Evolutionary conservation across 2,888 invertebrate species (phyloP), one percentile per base, ranked within the genome.

Genomic region (Eupithecia abbreviata): DNA sequence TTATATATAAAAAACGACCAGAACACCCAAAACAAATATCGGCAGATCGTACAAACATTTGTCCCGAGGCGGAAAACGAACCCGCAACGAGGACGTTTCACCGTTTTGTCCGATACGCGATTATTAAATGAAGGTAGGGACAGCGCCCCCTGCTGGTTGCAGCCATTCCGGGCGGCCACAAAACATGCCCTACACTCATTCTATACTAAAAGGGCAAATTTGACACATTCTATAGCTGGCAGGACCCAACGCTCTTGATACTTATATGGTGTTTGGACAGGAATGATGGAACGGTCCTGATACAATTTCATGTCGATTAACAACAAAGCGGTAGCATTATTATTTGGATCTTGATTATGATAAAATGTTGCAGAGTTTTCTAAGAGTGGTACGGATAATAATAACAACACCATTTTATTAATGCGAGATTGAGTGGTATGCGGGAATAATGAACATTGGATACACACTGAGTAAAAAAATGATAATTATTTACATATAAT

Each of bases 71-170:
- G 30, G 30, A 30, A 30, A 30, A 30, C 30, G 1, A 30, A 30
- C 30, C 30, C 30, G 30, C 30, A 30, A 30, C 30, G 30, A 30
- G 30, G 30, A 62, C 79, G 78, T 77, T 78, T 74, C 66, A 74
- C 66, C 43, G 74, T 78, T 76, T 69, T 69, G 74, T 72, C 71
- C 85, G 85, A 86, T 88, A 87, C 82, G 88, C 89, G 91, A 91
- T 92, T 92, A 92, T 91, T 92, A 89, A 92, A 92, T 90, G 90
- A 90, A 90, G 87, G 84, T 85, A 86, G 84, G 88, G 85, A 86
- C 86, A 85, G 87, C 86, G 55, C 18, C 90, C 75, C 93, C 92
- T 84, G 90, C 88, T 79, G 91, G 71, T 87, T 72, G 75, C 77
- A 82, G 80, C 83, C 86, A 86, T 87, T 88, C 88, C 85, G 83